Evolutionary conservation across 2,113 vertebrate genomes (phyloP).

Genomic region (Microcebus lehilahytsara): DNA sequence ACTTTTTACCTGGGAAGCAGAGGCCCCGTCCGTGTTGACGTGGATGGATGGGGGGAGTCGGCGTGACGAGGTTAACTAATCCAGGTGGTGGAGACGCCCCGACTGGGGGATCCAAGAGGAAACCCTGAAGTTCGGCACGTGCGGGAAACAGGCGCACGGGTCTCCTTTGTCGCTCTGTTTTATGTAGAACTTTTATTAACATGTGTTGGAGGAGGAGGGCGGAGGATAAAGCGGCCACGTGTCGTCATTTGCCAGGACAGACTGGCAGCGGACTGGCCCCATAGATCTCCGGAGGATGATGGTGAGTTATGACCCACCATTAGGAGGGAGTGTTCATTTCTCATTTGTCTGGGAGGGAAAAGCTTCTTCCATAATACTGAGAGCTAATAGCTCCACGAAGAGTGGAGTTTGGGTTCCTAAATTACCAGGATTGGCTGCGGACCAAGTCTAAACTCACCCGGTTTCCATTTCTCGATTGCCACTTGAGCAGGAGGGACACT

Average conservation of each 20-base stretch:
- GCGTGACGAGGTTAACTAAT: slow-evolving; percentile 63
- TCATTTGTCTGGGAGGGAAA: slow-evolving; percentile 68
- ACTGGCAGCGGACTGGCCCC: slow-evolving; percentile 67
- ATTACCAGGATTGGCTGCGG: slow-evolving; percentile 61
- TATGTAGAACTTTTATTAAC: slow-evolving; percentile 75
- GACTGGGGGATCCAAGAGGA: slow-evolving; percentile 58
- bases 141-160: slow-evolving; percentile 72
- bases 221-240: slow-evolving; percentile 51
- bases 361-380: slow-evolving; percentile 65
- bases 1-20: neutral
- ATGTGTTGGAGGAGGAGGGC: slow-evolving; percentile 44
- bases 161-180: slow-evolving; percentile 68
- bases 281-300: slow-evolving; percentile 56
- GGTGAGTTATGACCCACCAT: slow-evolving; percentile 64
- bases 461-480: neutral
- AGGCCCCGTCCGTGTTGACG: neutral
- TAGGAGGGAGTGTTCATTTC: slow-evolving; percentile 65
- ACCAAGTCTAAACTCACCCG: slow-evolving; percentile 40
- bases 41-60: neutral
- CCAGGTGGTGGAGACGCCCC: slow-evolving; percentile 60
- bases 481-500: neutral
- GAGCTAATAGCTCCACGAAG: slow-evolving; percentile 55
- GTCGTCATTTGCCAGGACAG: slow-evolving; percentile 50
- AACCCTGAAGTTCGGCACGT: slow-evolving; percentile 57
- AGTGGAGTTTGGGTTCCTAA: slow-evolving; percentile 67